Evolutionary conservation across 2,113 vertebrate species (phyloP).

Genomic region (Tenebrosternarchus preto): DNA sequence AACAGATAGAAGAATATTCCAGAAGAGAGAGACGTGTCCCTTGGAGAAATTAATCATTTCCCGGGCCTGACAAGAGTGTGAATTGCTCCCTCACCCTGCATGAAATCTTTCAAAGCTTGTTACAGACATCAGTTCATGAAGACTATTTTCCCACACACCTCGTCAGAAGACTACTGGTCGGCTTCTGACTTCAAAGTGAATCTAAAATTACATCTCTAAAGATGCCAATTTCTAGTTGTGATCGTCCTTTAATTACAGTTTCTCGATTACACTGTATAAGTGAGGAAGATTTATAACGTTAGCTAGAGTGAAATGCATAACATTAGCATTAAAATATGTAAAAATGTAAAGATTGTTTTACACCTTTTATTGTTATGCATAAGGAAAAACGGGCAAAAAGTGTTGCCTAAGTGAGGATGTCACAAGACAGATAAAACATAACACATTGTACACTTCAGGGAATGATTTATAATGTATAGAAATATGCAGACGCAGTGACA

Average conservation of each 20-base stretch:
- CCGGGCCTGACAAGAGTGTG: slow-evolving; percentile 43
- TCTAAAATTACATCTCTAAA: background rate
- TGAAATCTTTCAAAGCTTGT: slow-evolving; percentile 40
- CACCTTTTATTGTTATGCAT: background rate
- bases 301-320: background rate
- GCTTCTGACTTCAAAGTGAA: background rate
- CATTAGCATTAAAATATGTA: too few relatives aligned
- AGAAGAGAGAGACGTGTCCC: slow-evolving; percentile 30
- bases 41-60: slow-evolving; percentile 52
- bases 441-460: background rate
- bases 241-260: too few relatives aligned
- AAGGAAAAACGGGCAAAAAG: background rate
- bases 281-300: background rate
- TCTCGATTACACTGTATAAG: background rate
- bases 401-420: too few relatives aligned
- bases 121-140: slow-evolving; percentile 23
- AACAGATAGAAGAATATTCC: slow-evolving; percentile 40
- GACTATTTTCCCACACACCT: slow-evolving; percentile 23
- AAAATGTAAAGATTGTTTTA: background rate
- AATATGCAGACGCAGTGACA: background rate
- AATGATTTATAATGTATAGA: slow-evolving; percentile 21
- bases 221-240: too few relatives aligned
- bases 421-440: background rate
- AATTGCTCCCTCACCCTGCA: slow-evolving; percentile 26
- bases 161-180: background rate